A percentile compares a stretch with the other conserved stretches of the same genome.
These are phyloP conservation scores for Coluber constrictor DNA, from an alignment of 2,797 vertebrate genomes.

Conservation along the genomic window DNA sequence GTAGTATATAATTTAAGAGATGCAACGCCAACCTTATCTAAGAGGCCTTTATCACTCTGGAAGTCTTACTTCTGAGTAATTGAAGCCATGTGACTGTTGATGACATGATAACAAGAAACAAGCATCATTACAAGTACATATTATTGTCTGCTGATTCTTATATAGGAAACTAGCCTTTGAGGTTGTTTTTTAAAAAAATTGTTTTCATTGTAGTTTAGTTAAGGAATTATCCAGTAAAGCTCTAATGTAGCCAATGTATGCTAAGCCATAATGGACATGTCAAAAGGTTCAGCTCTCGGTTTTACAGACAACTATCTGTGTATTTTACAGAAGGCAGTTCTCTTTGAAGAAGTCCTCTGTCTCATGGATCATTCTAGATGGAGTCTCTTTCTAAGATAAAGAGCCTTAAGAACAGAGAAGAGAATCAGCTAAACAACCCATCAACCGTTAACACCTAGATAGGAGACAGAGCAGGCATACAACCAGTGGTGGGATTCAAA, in stretches of 20 bases:
- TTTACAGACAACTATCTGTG: neutral
- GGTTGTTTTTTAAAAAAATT: neutral
- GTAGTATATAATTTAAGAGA: neutral
- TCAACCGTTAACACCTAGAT: neutral
- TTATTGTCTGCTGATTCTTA: neutral
- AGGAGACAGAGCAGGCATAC: neutral
- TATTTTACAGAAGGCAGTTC: neutral
- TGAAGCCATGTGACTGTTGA: neutral
- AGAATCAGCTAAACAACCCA: neutral
- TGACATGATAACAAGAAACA: neutral
- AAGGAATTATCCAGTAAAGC: neutral
- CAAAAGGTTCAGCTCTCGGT: neutral
- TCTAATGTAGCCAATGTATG: neutral
- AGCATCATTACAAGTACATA: neutral
- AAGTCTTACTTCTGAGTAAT: neutral
- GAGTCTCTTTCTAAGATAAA: neutral
- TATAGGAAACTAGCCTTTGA: neutral
- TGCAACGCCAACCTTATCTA: conserved; percentile 5
- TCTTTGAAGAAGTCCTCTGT: neutral
- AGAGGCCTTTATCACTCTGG: conserved; percentile 8
- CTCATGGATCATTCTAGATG: neutral
- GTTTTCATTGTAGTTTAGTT: neutral
- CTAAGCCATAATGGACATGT: neutral
- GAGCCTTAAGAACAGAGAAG: neutral
- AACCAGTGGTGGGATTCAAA: too few relatives aligned